A percentile compares a stretch with the other conserved stretches of the same genome.
Evolutionary conservation across 1,140 invertebrate species (phyloP).

Genomic region (Orussus abietinus): DNA sequence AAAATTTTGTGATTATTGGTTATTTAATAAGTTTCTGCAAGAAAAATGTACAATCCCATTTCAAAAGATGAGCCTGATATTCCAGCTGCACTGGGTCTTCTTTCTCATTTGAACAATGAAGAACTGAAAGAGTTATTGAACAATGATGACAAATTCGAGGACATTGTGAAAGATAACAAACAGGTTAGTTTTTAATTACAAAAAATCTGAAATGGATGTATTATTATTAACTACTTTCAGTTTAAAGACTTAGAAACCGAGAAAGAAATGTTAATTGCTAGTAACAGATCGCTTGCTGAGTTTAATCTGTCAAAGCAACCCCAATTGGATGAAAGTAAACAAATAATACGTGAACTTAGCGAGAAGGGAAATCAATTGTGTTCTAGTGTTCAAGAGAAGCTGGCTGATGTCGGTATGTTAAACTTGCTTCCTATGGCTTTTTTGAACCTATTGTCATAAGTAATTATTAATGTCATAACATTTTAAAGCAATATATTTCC

Average conservation of each 20-base stretch:
- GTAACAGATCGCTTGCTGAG: constrained; percentile 82
- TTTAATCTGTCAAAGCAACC: constrained; percentile 82
- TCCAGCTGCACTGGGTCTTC: constrained; percentile 49
- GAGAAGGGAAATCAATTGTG: constrained; percentile 67
- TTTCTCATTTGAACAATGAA: constrained; percentile 62
- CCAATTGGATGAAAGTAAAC: constrained; percentile 68
- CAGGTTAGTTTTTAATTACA: constrained; percentile 57
- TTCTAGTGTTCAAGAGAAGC: constrained; percentile 64
- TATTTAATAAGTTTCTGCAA: too few species aligned
- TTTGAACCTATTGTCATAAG: constrained; percentile 17
- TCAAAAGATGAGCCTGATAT: constrained; percentile 44
- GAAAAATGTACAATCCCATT: constrained; percentile 35
- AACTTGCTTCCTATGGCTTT: neutral
- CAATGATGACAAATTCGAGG: constrained; percentile 78
- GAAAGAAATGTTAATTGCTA: constrained; percentile 79
- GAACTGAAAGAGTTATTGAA: constrained; percentile 81
- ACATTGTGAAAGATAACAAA: constrained; percentile 71
- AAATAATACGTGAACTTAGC: constrained; percentile 64
- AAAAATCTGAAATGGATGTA: constrained; percentile 3
- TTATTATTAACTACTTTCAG: constrained; percentile 50
- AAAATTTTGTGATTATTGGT: too few species aligned
- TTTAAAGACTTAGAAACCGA: constrained; percentile 75
- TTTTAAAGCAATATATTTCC: constrained; percentile 22
- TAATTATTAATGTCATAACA: too few species aligned
- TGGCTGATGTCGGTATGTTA: constrained; percentile 63